Base-by-base conservation (phyloP, 2,113 vertebrate species). In the Marcusenius ussheri region DNA sequence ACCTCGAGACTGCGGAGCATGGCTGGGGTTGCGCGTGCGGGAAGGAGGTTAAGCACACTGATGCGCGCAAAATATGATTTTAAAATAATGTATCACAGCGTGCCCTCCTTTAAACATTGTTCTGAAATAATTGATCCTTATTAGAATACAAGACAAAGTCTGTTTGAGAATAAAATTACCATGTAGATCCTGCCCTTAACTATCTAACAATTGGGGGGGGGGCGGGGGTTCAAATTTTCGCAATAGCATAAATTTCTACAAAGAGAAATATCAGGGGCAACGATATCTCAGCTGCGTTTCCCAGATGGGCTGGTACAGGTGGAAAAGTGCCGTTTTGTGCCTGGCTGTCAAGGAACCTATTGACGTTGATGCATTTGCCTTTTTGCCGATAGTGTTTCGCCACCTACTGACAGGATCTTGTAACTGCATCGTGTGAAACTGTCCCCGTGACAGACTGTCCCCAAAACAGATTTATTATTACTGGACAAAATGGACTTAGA, bases 391-490 rank as follows among this genome's bases (percentile, higher is more conserved):
- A 31, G 27, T 51, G 88, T 84, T 88, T 88, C 88, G 90, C 90
- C 90, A 90, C 87, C 90, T 90, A 47, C 90, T 90, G 90, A 62
- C 51, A 62, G 77, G 42, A 83, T 90, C 24, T 88, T 88, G 87
- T 83, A 90, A 90, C 58, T 88, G 74, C 90, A 90, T 88, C 27
- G 19, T 45, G 56, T 42, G 53, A 88, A 27, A 66, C 5, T 13
- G 35, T 39, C 11, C 35, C 15, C 15, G 11, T 77, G 70, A 39
- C 70, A 19, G 31, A 1, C 74, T 19, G 5, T 19, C 7, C 17
- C 4, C 8, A 19, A 80, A 80, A 80, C 35, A 80, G 35, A 19
- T 21, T 15, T 15, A 80, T 42, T 42, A 80, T 15, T 17, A 21
- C 35, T 17, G 19, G 83, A 21, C 17, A 84, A 19, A 84, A 84